Conservation (phyloP, 92 coral and sea anemone species). For the Actinostola sp. region DNA sequence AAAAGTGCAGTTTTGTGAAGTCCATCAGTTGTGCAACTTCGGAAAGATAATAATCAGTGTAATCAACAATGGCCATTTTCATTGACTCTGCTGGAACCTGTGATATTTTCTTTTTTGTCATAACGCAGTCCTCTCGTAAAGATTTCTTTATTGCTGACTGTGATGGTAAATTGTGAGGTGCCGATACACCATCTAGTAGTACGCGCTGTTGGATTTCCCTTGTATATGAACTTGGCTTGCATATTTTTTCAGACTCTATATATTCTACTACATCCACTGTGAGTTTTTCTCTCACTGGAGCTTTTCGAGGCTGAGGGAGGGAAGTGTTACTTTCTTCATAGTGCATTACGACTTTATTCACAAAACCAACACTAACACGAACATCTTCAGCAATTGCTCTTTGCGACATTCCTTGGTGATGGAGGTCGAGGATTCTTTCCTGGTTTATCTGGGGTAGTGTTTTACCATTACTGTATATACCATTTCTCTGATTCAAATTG, state of each 20-base stretch:
- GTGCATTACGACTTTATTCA: constrained; percentile 36
- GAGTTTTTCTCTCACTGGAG: too few species aligned
- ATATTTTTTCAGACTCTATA: too few species aligned
- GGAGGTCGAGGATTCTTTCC: constrained; percentile 50
- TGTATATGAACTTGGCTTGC: too few species aligned
- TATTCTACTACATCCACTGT: too few species aligned
- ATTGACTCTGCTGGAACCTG: too few species aligned
- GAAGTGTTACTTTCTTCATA: constrained; percentile 43
- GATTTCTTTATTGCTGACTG: too few species aligned
- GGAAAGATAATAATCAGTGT: not conserved
- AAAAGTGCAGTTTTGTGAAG: too few species aligned
- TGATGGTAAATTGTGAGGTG: too few species aligned
- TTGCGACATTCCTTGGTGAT: constrained; percentile 47
- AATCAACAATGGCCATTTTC: too few species aligned
- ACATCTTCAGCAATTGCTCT: constrained; percentile 36
- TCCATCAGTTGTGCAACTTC: too few species aligned
- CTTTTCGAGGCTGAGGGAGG: constrained; percentile 23
- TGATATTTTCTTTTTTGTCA: too few species aligned
- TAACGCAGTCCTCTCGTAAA: too few species aligned
- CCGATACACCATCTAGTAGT: constrained; percentile 10
- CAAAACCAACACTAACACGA: constrained; percentile 51
- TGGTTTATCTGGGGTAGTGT: constrained; percentile 37
- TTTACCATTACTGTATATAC: constrained; percentile 32
- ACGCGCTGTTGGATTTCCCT: constrained; percentile 40
- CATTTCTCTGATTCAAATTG: constrained; percentile 17